Base-by-base conservation (phyloP, 2,113 vertebrate species). In the Nanger granti region DNA sequence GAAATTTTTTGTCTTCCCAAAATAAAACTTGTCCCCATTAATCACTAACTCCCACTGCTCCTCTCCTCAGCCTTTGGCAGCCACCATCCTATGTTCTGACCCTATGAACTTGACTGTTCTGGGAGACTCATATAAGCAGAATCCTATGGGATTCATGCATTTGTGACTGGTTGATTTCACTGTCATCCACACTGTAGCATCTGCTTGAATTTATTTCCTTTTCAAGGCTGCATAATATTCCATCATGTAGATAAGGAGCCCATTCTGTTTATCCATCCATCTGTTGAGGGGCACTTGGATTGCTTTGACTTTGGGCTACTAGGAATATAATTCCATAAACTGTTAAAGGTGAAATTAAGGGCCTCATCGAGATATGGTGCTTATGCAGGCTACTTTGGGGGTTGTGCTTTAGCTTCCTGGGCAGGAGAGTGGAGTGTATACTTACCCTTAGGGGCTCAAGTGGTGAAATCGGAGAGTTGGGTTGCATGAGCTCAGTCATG, bases 11-110 rank as follows among this genome's bases (percentile, higher is more conserved):
- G 7, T 91, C 57, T 41, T 57, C 31, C 82, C 41, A 37, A 66
- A 31, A 26, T 44, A 6, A 90, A 79, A 3, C 29, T 22, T 52
- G 49, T 37, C 31, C 64, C 10, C 7, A 7, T 24, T 20, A 34
- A 55, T 4, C 29, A 24, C 28, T 14, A 0, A 3, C 14, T n/a
- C n/a, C 47, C 59, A n/a, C 0, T 1, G 7, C 9, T n/a, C 54
- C 7, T 57, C 83, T 86, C 13, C 54, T n/a, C 52, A 17, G 76
- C 60, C 20, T 62, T 79, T 29, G 13, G 60, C 18, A 10, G 28
- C 31, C 64, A 57, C 18, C 28, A 3, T 44, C 1, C 69, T 44
- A 12, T 66, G 11, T 76, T 41, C 44, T n/a, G n/a, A 20, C 49
- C 55, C 15, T 47, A 8, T 15, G 37, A 18, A 26, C n/a, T 7